These are phyloP conservation scores for Aporrectodea caliginosa DNA, from an alignment of 1,140 invertebrate genomes.

Conservation along the genomic window DNA sequence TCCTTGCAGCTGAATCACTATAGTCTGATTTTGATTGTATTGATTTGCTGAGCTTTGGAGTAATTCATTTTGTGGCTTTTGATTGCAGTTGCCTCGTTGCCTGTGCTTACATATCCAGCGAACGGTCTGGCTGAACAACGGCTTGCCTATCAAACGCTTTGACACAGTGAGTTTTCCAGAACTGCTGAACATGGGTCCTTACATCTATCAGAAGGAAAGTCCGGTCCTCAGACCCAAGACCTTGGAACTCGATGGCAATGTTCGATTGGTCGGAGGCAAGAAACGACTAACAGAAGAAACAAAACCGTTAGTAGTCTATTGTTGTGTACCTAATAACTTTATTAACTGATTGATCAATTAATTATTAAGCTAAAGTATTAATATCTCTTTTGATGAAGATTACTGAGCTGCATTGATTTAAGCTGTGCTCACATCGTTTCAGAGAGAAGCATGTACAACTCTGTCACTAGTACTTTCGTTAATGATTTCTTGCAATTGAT, in stretches of 20 bases:
- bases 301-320: neutral
- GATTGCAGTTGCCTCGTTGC: conserved; percentile 68
- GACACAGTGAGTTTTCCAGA: conserved; percentile 84
- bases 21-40: too few species aligned
- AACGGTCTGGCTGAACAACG: conserved; percentile 74
- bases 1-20: too few species aligned
- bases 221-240: neutral
- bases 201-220: conserved; percentile 22
- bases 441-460: too few species aligned
- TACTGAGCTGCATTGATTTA: too few species aligned
- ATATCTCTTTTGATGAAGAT: too few species aligned
- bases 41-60: too few species aligned
- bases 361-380: too few species aligned
- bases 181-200: conserved; percentile 68
- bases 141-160: conserved; percentile 71
- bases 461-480: too few species aligned
- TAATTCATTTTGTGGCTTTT: conserved; percentile 28
- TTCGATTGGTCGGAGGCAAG: neutral
- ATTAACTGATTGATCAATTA: too few species aligned
- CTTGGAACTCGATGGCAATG: neutral
- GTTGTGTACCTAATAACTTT: too few species aligned
- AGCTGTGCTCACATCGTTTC: too few species aligned
- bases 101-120: conserved; percentile 82
- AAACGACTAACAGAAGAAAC: neutral
- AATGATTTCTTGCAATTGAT: too few species aligned